Evolutionary conservation across 2,113 vertebrate species (phyloP).

Genomic region (Athene noctua): DNA sequence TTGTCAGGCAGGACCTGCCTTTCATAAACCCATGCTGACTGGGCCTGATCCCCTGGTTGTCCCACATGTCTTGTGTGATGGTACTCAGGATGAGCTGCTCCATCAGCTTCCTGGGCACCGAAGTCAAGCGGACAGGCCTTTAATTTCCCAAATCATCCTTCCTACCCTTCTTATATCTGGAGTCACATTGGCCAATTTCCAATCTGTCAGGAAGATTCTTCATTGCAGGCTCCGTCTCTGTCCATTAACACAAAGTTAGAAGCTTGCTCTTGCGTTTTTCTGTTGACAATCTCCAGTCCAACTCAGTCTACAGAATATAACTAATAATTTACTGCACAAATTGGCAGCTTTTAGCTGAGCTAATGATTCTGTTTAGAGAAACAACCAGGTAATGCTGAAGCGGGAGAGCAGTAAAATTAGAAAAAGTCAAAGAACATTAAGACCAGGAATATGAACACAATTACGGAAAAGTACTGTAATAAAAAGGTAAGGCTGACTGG

Average conservation of each 20-base stretch:
- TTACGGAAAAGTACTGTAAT: not conserved
- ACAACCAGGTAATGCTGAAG: not conserved
- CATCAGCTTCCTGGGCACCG: no score
- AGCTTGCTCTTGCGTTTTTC: not conserved
- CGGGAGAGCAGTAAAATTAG: not conserved
- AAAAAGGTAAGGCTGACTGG: not conserved
- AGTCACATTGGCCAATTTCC: no score
- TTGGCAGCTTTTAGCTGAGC: not conserved
- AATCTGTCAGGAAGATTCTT: no score
- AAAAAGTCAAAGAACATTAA: not conserved
- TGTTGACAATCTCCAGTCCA: not conserved
- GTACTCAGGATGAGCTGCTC: no score
- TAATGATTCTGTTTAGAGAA: not conserved
- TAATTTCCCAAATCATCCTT: no score
- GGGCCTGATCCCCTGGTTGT: no score
- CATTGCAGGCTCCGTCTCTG: not conserved
- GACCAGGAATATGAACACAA: not conserved
- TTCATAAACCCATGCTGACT: no score
- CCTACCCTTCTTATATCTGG: no score
- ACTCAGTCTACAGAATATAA: not conserved
- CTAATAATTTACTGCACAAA: not conserved
- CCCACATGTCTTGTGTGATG: no score
- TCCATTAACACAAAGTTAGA: not conserved
- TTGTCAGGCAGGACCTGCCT: no score
- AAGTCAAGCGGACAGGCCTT: no score